Evolutionary conservation across 2,797 vertebrate genomes (phyloP).

Genomic region (Cyclopterus lumpus): DNA sequence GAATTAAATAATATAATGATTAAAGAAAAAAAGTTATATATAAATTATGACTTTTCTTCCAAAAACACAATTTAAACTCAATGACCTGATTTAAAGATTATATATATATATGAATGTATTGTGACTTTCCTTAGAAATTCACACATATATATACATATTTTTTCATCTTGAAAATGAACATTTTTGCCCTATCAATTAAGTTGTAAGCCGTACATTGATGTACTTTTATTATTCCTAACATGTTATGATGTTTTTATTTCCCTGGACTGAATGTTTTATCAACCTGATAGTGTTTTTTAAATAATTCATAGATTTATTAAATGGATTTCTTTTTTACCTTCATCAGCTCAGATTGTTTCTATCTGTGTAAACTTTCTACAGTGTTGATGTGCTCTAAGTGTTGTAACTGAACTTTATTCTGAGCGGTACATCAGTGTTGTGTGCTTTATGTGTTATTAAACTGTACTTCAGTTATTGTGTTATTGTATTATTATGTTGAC

Average conservation of each 20-base stretch:
- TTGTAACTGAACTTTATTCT: conserved; percentile 1
- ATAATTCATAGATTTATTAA: background rate
- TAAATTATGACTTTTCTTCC: background rate
- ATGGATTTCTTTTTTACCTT: background rate
- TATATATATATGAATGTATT: background rate
- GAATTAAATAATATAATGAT: too few species aligned
- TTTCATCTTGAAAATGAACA: too few species aligned
- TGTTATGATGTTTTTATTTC: conserved; percentile 2
- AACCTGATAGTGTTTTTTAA: background rate
- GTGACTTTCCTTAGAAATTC: too few species aligned
- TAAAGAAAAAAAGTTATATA: background rate
- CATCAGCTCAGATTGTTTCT: conserved; percentile 4
- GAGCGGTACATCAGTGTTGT: conserved; percentile 19
- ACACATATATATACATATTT: too few species aligned
- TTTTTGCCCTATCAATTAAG: too few species aligned
- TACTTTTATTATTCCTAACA: background rate
- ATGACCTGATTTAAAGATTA: background rate
- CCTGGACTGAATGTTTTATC: conserved; percentile 2
- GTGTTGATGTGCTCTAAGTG: conserved; percentile 4
- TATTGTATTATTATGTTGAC: background rate
- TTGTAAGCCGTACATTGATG: background rate
- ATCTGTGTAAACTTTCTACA: background rate
- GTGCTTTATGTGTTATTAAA: background rate
- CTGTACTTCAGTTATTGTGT: background rate
- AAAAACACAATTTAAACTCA: background rate